Conservation (phyloP, 1,140 invertebrate species). For the Drosophila dunni region DNA sequence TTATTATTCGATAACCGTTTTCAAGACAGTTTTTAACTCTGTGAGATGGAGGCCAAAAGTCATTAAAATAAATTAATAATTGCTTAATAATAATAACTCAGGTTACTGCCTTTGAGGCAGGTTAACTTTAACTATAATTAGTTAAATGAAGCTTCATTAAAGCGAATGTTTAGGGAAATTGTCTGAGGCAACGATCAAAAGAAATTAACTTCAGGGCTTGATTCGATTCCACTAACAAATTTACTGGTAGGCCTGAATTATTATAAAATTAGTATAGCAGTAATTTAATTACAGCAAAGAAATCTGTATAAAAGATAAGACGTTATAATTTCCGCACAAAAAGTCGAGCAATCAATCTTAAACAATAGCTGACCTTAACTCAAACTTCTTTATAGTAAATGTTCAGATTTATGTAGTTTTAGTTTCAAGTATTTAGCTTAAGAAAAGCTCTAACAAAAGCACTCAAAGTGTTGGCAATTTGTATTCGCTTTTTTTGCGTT, state of each 20-base stretch:
- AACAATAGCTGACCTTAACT: background rate
- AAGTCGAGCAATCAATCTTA: background rate
- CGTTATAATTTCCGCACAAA: no score
- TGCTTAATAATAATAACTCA: constrained; percentile 40
- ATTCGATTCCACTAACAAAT: background rate
- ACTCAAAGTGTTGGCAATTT: constrained; percentile 41
- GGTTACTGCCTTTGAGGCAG: background rate
- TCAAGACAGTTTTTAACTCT: constrained; percentile 14
- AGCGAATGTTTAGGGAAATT: background rate
- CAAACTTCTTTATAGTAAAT: background rate
- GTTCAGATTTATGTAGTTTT: background rate
- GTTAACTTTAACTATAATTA: constrained; percentile 5
- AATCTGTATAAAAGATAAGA: no score
- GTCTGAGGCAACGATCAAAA: constrained; percentile 2
- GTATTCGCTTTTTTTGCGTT: constrained; percentile 53
- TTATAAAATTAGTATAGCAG: no score
- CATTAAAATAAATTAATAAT: constrained; percentile 68
- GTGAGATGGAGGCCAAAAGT: constrained; percentile 38
- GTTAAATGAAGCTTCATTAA: constrained; percentile 11
- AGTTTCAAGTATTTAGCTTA: background rate
- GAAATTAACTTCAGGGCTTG: background rate
- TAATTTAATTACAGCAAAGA: no score
- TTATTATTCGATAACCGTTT: constrained; percentile 9
- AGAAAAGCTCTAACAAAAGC: constrained; percentile 20
- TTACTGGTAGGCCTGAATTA: background rate